Base-by-base conservation (phyloP, 2,797 vertebrate species). In the Falco naumanni region DNA sequence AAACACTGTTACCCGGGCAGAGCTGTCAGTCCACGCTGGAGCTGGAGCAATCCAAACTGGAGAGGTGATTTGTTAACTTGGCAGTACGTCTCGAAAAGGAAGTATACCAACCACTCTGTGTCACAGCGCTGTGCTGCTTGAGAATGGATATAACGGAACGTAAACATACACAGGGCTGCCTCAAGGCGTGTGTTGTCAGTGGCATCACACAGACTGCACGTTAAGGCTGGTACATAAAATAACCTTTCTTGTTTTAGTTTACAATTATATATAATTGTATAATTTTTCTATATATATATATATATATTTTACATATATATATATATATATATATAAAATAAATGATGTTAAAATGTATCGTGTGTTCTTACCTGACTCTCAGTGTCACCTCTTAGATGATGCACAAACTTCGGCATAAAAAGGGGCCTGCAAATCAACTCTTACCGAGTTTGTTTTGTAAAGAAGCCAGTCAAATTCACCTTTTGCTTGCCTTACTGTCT, bases 91-190 rank as follows among this genome's bases (percentile, higher is more conserved):
- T 14, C 26, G 90, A 50, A 63, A 61, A 22, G 13, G 9, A 54
- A 10, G 26, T 25, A 16, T 12, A 13, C 5, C 0, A 4, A 10
- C 5, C 0, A 3, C 50, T 74, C 8, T 56, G 25, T 19, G 8
- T 85, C 41, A 20, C 4, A 29, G 29, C 13, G 16, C 6, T 14
- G 9, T 63, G 9, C 10, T 64, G 69, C 45, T 59, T 71, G 29
- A 51, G 68, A 76, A 37, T 11, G 5, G 7, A 7, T 29, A 3
- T 24, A 10, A 29, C 33, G 13, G n/a, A 56, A 78, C n/a, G 9
- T 25, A 54, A 79, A 86, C 75, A 48, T 16, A 51, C 16, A 25
- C 0, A 2, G 33, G 72, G 9, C 15, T 86, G 28, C 31, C 28
- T 65, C 76, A 84, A 50, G 91, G 15, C 5, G 2, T 31, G 22